Evolutionary conservation across 2,113 vertebrate species (phyloP).

Genomic region (Sebastes schlegelii): DNA sequence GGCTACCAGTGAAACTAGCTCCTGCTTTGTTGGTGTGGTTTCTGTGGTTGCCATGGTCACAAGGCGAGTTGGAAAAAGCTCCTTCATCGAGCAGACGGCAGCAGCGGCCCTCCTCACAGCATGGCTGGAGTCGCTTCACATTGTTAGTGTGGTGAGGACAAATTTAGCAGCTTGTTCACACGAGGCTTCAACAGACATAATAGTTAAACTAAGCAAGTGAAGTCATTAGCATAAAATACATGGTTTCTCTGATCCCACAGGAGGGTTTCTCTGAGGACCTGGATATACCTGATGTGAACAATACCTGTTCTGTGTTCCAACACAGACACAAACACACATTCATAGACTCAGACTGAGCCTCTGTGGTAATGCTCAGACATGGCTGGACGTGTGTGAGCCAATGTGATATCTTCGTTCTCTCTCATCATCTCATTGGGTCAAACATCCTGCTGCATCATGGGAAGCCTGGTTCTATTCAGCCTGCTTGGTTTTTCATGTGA

Average conservation of each 20-base stretch:
- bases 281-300: not conserved
- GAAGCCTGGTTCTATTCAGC: not conserved
- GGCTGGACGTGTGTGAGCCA: slow-evolving; percentile 4
- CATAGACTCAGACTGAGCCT: not conserved
- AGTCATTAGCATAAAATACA: not conserved
- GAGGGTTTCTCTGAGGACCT: not conserved
- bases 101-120: not conserved
- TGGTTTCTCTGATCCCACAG: slow-evolving; percentile 10
- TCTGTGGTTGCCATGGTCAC: not conserved
- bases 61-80: not conserved
- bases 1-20: not conserved
- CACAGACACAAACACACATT: not conserved
- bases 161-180: not conserved
- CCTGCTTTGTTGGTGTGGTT: not conserved
- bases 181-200: not conserved
- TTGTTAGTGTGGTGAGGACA: not conserved
- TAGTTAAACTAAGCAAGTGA: not conserved
- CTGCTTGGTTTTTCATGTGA: slow-evolving; percentile 14
- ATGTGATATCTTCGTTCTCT: slow-evolving; percentile 5
- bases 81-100: not conserved
- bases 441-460: slow-evolving; percentile 1
- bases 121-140: not conserved
- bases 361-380: slow-evolving; percentile 16
- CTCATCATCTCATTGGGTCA: slow-evolving; percentile 37
- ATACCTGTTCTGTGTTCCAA: not conserved